Evolutionary conservation across 2,113 vertebrate genomes (phyloP), one percentile per base, ranked within the genome.

Genomic region (Stigmatopora argus): DNA sequence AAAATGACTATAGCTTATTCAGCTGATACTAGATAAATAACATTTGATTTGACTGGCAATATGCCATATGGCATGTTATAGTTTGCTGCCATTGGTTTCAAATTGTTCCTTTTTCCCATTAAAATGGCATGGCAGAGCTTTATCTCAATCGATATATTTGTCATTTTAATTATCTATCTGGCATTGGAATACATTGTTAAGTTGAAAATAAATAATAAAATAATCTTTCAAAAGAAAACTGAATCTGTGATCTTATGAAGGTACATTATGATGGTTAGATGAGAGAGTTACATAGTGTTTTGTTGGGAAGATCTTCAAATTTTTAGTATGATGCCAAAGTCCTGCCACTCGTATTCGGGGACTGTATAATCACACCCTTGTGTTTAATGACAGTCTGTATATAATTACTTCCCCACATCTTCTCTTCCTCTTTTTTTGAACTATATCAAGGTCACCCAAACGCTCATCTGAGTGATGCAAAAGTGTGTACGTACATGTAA

Each of bases 391-490:
- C 56, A 38, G 56, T 15, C 26, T 38, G 34, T 19, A 38, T 41
- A 10, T 59, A 59, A 35, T 59, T 19, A 19, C 49, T 26, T 52
- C 14, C 21, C 57, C 44, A 38, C 60, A 26, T 45, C 23, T 53
- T 53, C n/a, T 19, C 19, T 11, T 70, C 64, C 45, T 65, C 58
- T 53, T 66, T 34, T 7, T 17, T 49, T 26, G 3, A 14, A 48
- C 46, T 13, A 48, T 48, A 17, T 48, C 46, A 48, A 48, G 46
- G 15, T 48, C 2, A 41, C 6, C 7, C 6, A 9, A 41, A 1
- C 13, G 3, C 45, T 14, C 13, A 14, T 53, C 1, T 5, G 19
- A 2, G 10, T 1, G 3, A 21, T 53, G 11, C 19, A 21, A 53
- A 53, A 53, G 51, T 11, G 19, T 12, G 51, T 53, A 10, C 19